Evolutionary conservation across 2,113 vertebrate species (phyloP).

Genomic region (Falcunculus frontatus): DNA sequence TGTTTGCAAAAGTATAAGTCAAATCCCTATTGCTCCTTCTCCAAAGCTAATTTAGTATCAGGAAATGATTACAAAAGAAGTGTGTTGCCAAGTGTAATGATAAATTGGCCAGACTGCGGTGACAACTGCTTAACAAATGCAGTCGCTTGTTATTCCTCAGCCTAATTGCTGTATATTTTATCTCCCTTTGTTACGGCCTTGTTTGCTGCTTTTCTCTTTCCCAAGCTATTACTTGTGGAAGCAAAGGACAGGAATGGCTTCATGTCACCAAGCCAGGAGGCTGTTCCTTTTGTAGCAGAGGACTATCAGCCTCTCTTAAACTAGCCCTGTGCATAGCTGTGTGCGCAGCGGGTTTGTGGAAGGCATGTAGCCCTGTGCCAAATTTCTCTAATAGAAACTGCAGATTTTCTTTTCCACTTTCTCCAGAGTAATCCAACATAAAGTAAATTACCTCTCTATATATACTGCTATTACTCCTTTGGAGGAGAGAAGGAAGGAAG

Average conservation of each 20-base stretch:
- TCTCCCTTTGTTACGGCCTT: neutral
- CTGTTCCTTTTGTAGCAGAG: neutral
- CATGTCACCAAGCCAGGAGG: neutral
- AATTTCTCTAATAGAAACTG: neutral
- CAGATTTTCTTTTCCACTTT: neutral
- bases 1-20: neutral
- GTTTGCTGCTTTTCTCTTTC: neutral
- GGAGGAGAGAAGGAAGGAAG: neutral
- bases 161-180: neutral
- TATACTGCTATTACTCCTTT: neutral
- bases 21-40: neutral
- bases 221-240: neutral
- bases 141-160: neutral
- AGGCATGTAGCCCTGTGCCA: neutral
- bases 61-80: neutral
- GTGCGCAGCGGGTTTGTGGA: neutral
- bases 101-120: neutral
- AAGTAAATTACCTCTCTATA: neutral
- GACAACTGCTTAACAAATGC: neutral
- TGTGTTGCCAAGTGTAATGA: neutral
- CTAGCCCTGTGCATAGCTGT: neutral
- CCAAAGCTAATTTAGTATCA: neutral
- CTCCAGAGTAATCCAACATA: neutral
- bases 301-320: neutral
- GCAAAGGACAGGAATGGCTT: neutral